Percentiles rank a stretch among this genome's conserved stretches.
phyloP scores from a whole-genome alignment of 2,113 vertebrate genomes.

The Tyrannus savana region DNA sequence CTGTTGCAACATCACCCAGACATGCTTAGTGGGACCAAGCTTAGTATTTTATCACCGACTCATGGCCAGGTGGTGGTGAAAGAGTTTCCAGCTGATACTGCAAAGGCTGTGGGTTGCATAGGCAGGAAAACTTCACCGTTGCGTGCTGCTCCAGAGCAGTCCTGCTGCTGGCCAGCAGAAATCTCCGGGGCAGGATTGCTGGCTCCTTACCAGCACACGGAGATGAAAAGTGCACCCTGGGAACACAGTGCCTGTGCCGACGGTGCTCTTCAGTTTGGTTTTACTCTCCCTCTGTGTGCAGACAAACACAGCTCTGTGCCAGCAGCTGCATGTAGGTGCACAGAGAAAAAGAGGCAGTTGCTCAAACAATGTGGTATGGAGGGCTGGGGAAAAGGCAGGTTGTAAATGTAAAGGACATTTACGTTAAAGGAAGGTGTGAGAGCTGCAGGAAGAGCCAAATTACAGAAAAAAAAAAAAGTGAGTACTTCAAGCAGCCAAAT shows the following conservation, averaged over 20 bases:
- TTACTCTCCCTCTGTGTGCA: neutral
- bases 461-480: neutral
- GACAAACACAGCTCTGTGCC: neutral
- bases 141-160: neutral
- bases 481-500: constrained; percentile 38
- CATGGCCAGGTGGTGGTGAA: neutral
- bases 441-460: constrained; percentile 59
- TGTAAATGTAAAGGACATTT: constrained; percentile 63
- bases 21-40: neutral
- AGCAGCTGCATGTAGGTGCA: neutral
- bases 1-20: neutral
- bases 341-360: neutral
- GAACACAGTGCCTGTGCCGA: accelerated
- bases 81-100: constrained; percentile 4
- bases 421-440: constrained; percentile 60
- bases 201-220: neutral
- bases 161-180: neutral
- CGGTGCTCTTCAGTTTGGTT: neutral
- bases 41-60: neutral
- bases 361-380: neutral
- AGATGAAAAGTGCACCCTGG: neutral
- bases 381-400: constrained; percentile 22
- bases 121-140: neutral
- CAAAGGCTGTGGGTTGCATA: neutral
- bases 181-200: neutral